phyloP scores from a whole-genome alignment of 2,797 vertebrate genomes.

The Melanotaenia parkinsoni region DNA sequence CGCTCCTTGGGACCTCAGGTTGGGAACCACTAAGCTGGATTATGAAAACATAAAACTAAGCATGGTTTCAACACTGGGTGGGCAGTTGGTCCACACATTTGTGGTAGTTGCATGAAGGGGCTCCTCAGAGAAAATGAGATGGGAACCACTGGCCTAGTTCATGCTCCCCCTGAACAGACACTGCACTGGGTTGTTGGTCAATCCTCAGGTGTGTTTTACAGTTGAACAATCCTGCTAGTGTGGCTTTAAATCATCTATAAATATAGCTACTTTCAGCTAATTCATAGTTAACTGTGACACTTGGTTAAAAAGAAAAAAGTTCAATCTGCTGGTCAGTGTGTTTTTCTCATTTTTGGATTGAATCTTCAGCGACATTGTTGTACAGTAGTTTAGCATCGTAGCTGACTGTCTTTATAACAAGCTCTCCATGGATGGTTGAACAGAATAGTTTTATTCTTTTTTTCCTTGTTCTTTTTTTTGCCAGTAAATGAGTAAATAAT shows the following conservation, averaged over 20 bases:
- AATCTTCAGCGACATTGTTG: neutral
- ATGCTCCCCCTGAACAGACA: too few species aligned
- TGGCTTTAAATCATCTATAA: neutral
- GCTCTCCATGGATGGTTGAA: constrained; percentile 11
- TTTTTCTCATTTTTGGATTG: neutral
- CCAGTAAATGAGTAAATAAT: neutral
- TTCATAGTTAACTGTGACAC: neutral
- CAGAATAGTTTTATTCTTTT: neutral
- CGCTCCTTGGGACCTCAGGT: too few species aligned
- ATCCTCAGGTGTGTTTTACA: neutral
- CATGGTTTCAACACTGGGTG: too few species aligned
- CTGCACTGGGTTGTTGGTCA: neutral
- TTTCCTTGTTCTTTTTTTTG: neutral
- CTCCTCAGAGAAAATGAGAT: too few species aligned
- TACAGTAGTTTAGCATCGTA: neutral
- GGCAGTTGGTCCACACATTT: too few species aligned
- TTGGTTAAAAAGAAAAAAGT: neutral
- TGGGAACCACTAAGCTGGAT: too few species aligned
- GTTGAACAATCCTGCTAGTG: neutral
- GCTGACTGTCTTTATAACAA: neutral
- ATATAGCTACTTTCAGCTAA: neutral
- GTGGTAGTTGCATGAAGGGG: too few species aligned
- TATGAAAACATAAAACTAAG: too few species aligned
- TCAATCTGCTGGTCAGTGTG: neutral
- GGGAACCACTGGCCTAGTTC: too few species aligned